Percentiles rank a stretch among this genome's conserved stretches.
phyloP scores from a whole-genome alignment of 2,888 invertebrate genomes.

The Perizoma affinitatum region DNA sequence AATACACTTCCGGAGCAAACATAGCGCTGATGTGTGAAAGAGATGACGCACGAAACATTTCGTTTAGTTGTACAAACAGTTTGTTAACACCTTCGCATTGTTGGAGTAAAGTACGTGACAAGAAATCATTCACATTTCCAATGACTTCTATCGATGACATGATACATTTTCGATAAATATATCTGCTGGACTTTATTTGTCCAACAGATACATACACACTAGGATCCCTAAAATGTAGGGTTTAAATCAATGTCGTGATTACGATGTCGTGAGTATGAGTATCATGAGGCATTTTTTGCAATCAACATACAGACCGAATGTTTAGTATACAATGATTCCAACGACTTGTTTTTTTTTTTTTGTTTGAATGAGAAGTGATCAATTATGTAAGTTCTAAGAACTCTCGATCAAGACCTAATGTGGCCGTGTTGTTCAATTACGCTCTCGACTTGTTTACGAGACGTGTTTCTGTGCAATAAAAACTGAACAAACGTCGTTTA shows the following conservation, averaged over 20 bases:
- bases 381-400: slow-evolving; percentile 1
- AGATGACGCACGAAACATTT: slow-evolving; percentile 31
- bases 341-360: neutral
- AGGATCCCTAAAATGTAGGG: no score
- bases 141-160: slow-evolving; percentile 11
- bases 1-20: slow-evolving; percentile 31
- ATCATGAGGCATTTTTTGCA: no score
- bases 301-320: no score
- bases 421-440: slow-evolving; percentile 8
- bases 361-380: slow-evolving; percentile 3
- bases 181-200: no score
- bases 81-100: slow-evolving; percentile 28
- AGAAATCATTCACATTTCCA: slow-evolving; percentile 10
- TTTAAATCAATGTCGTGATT: no score
- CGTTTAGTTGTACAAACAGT: slow-evolving; percentile 29
- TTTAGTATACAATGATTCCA: no score
- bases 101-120: slow-evolving; percentile 16
- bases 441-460: slow-evolving; percentile 3
- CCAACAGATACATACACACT: no score
- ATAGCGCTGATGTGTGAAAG: slow-evolving; percentile 25
- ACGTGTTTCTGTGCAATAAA: slow-evolving; percentile 13
- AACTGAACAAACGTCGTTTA: slow-evolving; percentile 9
- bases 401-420: neutral
- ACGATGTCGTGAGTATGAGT: no score
- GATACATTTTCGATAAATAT: slow-evolving; percentile 1